Evolutionary conservation across 2,888 invertebrate genomes (phyloP).

Genomic region (Agrilus cyanescens): DNA sequence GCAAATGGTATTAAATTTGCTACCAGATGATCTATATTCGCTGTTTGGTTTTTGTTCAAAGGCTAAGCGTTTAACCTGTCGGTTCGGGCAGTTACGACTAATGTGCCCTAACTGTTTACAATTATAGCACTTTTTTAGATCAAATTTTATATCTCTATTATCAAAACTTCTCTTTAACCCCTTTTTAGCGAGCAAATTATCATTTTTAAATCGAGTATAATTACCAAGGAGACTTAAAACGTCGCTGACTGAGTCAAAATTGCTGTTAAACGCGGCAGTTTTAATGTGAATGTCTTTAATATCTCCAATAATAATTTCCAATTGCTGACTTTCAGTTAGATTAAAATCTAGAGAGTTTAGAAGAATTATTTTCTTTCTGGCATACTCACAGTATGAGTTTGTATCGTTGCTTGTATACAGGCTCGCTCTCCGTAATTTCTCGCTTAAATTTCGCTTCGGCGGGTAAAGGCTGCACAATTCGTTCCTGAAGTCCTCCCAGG

Average conservation of each 20-base stretch:
- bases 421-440: constrained; percentile 1
- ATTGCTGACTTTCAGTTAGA: not conserved
- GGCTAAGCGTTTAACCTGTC: not conserved
- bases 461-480: constrained; percentile 1
- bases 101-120: not conserved
- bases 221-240: too few species aligned
- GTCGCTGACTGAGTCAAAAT: not conserved
- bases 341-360: not conserved
- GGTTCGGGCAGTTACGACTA: too few species aligned
- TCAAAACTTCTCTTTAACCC: not conserved
- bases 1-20: too few species aligned
- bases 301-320: constrained; percentile 1
- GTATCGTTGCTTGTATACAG: not conserved
- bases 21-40: too few species aligned
- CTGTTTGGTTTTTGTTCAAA: too few species aligned
- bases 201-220: too few species aligned
- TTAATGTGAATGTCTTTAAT: not conserved
- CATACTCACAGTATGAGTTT: constrained; percentile 4
- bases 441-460: constrained; percentile 3
- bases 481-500: constrained; percentile 4
- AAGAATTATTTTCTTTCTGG: constrained; percentile 1
- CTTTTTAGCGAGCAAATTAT: not conserved
- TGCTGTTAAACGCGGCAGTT: not conserved
- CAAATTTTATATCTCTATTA: not conserved
- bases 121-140: not conserved